These are phyloP conservation scores for Myanophis thanlyinensis DNA, from an alignment of 2,113 vertebrate species.

Conservation along the genomic window DNA sequence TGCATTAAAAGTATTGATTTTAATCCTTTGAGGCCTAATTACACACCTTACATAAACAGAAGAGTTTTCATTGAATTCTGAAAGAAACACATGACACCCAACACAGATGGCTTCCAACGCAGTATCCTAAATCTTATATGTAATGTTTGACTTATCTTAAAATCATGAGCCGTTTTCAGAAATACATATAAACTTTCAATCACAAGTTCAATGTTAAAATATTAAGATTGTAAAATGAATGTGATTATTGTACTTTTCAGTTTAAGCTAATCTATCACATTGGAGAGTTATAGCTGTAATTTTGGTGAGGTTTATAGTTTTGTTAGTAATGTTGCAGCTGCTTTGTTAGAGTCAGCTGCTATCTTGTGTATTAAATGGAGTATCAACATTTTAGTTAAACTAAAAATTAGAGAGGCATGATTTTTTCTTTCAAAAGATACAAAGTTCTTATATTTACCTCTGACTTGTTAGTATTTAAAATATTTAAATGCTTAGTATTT, in stretches of 20 bases:
- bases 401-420: neutral
- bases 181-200: neutral
- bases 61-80: neutral
- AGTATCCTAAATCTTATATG: neutral
- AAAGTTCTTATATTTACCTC: neutral
- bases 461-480: neutral
- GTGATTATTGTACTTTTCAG: neutral
- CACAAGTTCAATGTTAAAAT: neutral
- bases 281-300: slow-evolving; percentile 15
- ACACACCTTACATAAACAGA: neutral
- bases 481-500: neutral
- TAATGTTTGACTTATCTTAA: neutral
- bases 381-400: neutral
- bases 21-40: neutral
- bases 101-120: neutral
- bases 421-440: neutral
- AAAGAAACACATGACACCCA: neutral
- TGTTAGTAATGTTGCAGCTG: slow-evolving; percentile 7
- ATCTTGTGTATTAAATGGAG: slow-evolving; percentile 18
- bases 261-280: neutral
- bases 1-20: neutral
- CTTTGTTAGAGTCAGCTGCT: slow-evolving; percentile 17
- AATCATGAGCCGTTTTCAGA: neutral
- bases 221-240: neutral
- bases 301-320: slow-evolving; percentile 49